Evolutionary conservation across 2,888 invertebrate genomes (phyloP), one percentile per base, ranked within the genome.

Genomic region (Steromphala cineraria): DNA sequence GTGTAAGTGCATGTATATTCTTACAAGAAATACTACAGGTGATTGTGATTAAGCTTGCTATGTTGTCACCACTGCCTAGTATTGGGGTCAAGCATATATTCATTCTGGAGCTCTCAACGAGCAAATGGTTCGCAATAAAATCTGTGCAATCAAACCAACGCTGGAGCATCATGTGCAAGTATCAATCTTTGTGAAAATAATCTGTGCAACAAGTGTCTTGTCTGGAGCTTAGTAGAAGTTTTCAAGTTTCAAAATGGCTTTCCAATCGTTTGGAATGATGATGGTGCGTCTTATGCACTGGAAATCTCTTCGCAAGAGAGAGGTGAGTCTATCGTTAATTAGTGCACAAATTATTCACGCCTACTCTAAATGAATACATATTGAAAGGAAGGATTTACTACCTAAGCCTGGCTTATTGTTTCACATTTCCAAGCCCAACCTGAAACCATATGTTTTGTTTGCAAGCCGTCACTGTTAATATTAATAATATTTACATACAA

Each of bases 221-320:
- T 62, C 62, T 28, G 62, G 17, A 21, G 28, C 52, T 31, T 17
- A 46, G 46, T 46, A 13, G 13, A 46, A 46, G 46, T 46, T 46
- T 8, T 10, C 4, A 46, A 10, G 4, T 46, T 46, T 10, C 10
- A 46, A 46, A 7, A 88, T 89, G 90, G 89, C 90, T 15, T 89
- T 90, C 80, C 89, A 89, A 81, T 88, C 82, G 8, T 85, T 90
- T 19, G 87, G 90, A 71, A 85, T 89, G 86, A 84, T 90, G 86
- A 84, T 89, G 84, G 89, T 90, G 31, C 80, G 86, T n/a, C 81
- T 90, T 10, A 81, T 88, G 1, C 87, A 87, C 56, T 90, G 90
- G 90, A 87, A 89, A 75, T 76, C 75, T 28, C 55, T 80, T 53
- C 80, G 36, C 31, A 67, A 53, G 56, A 74, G 75, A 74, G 74